A percentile compares a stretch with the other conserved stretches of the same genome.
Conservation (phyloP, 2,888 invertebrate genomes). For the Pseudococcus viburni region DNA sequence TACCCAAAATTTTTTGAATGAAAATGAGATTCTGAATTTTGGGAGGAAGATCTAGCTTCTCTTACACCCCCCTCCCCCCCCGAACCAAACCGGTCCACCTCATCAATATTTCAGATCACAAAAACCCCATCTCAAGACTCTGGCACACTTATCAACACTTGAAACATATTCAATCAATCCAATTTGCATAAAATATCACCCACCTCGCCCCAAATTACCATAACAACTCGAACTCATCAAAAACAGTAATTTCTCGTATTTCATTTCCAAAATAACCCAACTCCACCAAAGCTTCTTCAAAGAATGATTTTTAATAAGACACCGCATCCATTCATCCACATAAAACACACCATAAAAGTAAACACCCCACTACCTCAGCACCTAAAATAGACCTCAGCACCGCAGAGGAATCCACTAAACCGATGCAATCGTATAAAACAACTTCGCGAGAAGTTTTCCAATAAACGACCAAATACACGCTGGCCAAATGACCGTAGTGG, state of each 20-base stretch:
- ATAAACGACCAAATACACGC: slow-evolving; percentile 23
- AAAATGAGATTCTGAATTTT: no score
- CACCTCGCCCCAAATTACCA: not conserved
- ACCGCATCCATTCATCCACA: not conserved
- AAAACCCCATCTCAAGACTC: not conserved
- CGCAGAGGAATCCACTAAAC: not conserved
- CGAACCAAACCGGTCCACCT: not conserved
- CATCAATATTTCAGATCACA: not conserved
- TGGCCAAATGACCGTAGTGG: slow-evolving; percentile 1
- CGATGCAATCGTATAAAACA: slow-evolving; percentile 10
- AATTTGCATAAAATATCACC: not conserved
- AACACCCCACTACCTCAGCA: not conserved
- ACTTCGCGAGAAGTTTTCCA: slow-evolving; percentile 28
- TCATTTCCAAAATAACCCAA: not conserved
- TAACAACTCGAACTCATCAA: not conserved
- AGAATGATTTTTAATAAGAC: not conserved
- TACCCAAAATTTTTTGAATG: no score
- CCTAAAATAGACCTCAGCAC: no score
- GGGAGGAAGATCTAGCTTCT: no score
- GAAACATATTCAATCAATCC: not conserved
- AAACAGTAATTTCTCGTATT: not conserved
- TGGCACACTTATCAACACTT: no score
- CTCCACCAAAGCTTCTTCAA: not conserved
- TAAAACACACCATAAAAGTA: not conserved
- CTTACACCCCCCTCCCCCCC: no score